These are phyloP conservation scores for Rhagonycha fulva DNA, from an alignment of 2,888 invertebrate species.

Conservation along the genomic window DNA sequence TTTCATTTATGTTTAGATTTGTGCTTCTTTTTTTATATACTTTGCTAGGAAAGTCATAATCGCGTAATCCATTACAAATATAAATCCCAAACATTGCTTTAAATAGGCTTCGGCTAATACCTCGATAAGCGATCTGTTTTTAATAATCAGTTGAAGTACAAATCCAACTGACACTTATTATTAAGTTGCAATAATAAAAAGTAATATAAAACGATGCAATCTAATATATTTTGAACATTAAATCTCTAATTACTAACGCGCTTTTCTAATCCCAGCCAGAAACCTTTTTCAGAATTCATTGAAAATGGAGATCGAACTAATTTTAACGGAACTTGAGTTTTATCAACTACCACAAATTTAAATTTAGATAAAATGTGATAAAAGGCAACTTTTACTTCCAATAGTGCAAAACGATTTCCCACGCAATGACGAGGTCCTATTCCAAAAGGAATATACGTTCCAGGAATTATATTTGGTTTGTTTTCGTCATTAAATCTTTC, in stretches of 20 bases:
- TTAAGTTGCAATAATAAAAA: no score
- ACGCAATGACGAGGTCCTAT: slow-evolving; percentile 55
- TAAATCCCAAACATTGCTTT: no score
- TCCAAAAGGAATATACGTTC: slow-evolving; percentile 52
- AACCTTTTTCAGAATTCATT: slow-evolving; percentile 31
- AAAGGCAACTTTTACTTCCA: slow-evolving; percentile 43
- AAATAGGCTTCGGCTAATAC: no score
- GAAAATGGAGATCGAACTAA: slow-evolving; percentile 12
- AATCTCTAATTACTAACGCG: neutral
- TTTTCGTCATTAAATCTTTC: slow-evolving; percentile 52
- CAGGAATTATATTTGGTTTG: slow-evolving; percentile 52
- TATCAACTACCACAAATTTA: slow-evolving; percentile 40
- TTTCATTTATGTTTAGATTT: no score
- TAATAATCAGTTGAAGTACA: no score
- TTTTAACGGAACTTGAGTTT: slow-evolving; percentile 41
- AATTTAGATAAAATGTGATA: slow-evolving; percentile 42
- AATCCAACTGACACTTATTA: no score
- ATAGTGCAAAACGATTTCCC: slow-evolving; percentile 40
- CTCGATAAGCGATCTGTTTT: no score
- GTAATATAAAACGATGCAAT: no score
- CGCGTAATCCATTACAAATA: no score
- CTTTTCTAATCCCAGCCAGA: slow-evolving; percentile 32
- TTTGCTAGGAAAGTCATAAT: no score
- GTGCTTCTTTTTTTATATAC: no score
- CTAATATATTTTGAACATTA: no score